phyloP scores from a whole-genome alignment of 2,888 invertebrate genomes.

The Agrotis ipsilon region DNA sequence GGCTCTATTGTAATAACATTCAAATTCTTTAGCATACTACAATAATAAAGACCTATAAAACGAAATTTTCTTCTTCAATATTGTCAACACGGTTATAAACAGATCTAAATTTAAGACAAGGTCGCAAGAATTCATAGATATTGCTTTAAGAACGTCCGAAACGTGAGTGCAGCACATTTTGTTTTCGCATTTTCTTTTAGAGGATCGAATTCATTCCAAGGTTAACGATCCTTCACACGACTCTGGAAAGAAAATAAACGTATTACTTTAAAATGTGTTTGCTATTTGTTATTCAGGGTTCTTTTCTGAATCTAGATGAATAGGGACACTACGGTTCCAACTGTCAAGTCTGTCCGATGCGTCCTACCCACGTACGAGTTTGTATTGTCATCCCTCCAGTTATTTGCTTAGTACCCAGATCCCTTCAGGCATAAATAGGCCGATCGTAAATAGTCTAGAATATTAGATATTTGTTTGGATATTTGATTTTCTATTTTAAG shows the following conservation, averaged over 20 bases:
- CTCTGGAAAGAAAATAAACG: slow-evolving; percentile 14
- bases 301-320: slow-evolving; percentile 34
- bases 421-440: slow-evolving; percentile 41
- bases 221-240: slow-evolving; percentile 16
- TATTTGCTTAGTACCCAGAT: slow-evolving; percentile 52
- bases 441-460: slow-evolving; percentile 36
- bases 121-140: slow-evolving; percentile 25
- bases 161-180: slow-evolving; percentile 30
- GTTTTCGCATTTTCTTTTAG: slow-evolving; percentile 29
- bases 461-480: slow-evolving; percentile 40
- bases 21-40: background rate
- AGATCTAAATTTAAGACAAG: slow-evolving; percentile 40
- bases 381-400: slow-evolving; percentile 44
- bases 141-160: slow-evolving; percentile 18
- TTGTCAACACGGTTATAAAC: slow-evolving; percentile 46
- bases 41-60: background rate
- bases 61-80: background rate
- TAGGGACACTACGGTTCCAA: slow-evolving; percentile 9
- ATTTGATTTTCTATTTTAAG: slow-evolving; percentile 32
- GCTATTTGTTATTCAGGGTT: slow-evolving; percentile 25
- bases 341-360: slow-evolving; percentile 33
- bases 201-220: slow-evolving; percentile 8
- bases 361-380: slow-evolving; percentile 50
- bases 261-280: slow-evolving; percentile 27
- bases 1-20: background rate